Conservation (phyloP, 2,888 invertebrate genomes). For the Unio pictorum region DNA sequence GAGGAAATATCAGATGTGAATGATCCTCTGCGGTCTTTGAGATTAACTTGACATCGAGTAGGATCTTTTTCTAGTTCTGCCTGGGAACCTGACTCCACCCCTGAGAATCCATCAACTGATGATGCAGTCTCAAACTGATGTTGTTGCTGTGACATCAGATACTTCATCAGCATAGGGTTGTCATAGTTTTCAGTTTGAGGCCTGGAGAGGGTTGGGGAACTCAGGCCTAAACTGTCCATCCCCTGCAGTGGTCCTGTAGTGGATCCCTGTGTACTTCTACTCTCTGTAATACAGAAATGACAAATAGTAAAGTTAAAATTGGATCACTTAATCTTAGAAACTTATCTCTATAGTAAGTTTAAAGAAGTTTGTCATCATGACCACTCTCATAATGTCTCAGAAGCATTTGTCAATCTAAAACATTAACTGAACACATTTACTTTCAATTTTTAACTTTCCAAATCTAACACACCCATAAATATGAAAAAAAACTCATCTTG, state of each 20-base stretch:
- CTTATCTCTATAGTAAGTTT: too few relatives aligned
- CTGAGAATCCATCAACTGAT: constrained; percentile 32
- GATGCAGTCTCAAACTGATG: constrained; percentile 21
- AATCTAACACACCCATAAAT: not conserved
- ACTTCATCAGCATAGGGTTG: constrained; percentile 25
- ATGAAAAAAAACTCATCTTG: not conserved
- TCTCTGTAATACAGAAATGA: constrained; percentile 16
- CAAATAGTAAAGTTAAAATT: too few relatives aligned
- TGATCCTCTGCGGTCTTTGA: constrained; percentile 14
- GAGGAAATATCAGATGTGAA: constrained; percentile 18
- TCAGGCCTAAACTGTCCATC: not conserved
- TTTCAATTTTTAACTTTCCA: not conserved
- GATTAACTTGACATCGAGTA: not conserved
- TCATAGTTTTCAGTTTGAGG: constrained; percentile 11
- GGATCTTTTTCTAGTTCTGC: constrained; percentile 14
- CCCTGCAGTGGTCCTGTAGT: constrained; percentile 12
- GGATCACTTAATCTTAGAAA: too few relatives aligned
- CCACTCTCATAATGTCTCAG: not conserved
- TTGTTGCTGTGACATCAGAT: constrained; percentile 29
- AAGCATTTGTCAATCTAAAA: not conserved
- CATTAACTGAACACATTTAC: not conserved
- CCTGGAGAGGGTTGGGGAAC: constrained; percentile 10
- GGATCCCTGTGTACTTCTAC: constrained; percentile 23
- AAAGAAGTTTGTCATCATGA: not conserved
- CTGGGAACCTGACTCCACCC: constrained; percentile 38